Percentiles rank a stretch among this genome's conserved stretches.
Evolutionary conservation across 2,797 vertebrate genomes (phyloP).

Genomic region (Otolemur crassicaudatus): DNA sequence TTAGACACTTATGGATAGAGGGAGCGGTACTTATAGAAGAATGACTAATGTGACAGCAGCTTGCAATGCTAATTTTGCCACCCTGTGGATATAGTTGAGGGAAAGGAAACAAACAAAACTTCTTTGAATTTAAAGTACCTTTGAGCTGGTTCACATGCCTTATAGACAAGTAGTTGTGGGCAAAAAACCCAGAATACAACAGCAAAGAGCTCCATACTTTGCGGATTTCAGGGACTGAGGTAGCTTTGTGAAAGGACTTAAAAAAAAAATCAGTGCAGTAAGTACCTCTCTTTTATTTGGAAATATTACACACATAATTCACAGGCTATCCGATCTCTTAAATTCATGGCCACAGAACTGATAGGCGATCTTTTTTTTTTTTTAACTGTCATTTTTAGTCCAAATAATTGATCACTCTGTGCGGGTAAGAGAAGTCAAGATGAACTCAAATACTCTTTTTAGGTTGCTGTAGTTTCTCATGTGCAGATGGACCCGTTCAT

Average conservation of each 20-base stretch:
- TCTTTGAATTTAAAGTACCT: not conserved
- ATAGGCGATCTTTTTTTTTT: not conserved
- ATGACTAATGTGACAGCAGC: not conserved
- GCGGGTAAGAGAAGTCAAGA: not conserved
- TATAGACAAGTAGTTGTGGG: not conserved
- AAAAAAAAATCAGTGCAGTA: not conserved
- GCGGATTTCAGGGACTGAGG: not conserved
- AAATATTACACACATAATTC: not conserved
- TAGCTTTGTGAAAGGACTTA: not conserved
- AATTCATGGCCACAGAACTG: not conserved
- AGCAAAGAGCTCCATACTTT: not conserved
- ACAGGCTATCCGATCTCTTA: not conserved
- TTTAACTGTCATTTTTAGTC: not conserved
- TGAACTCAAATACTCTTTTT: not conserved
- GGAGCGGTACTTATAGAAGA: not conserved
- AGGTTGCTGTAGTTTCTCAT: not conserved
- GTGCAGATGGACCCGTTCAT: not conserved
- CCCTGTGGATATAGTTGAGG: not conserved
- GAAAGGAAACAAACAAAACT: not conserved
- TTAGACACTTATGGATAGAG: not conserved
- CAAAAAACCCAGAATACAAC: not conserved
- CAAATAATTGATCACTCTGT: constrained; percentile 12
- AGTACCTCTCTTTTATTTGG: not conserved
- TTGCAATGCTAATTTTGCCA: constrained; percentile 27
- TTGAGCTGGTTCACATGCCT: not conserved